Conservation (phyloP, 2,797 vertebrate species). For the Pseudochirops cupreus region DNA sequence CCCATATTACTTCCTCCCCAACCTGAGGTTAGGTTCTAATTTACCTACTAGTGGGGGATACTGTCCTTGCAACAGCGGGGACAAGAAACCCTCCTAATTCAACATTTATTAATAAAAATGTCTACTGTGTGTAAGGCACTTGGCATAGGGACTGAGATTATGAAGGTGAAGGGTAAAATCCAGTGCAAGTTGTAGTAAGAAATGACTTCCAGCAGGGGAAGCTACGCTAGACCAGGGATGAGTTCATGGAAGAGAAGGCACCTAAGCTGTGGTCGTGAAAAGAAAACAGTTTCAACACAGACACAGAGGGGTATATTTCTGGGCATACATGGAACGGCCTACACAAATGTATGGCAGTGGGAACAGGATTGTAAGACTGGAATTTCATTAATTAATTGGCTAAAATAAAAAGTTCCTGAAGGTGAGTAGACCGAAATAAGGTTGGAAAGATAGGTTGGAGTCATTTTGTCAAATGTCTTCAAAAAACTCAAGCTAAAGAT, state of each 20-base stretch:
- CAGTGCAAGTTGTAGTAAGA: not conserved
- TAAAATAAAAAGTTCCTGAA: not conserved
- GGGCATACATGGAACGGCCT: not conserved
- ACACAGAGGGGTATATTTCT: not conserved
- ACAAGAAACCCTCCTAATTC: constrained; percentile 51
- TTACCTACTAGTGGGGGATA: constrained; percentile 45
- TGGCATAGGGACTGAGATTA: not conserved
- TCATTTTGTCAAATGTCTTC: not conserved
- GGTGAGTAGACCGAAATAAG: not conserved
- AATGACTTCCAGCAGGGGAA: not conserved
- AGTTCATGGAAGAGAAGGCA: not conserved
- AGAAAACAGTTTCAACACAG: not conserved
- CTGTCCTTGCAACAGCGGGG: not conserved
- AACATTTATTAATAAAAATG: not conserved
- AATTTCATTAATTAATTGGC: not conserved
- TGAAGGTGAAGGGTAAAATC: not conserved
- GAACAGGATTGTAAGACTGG: not conserved
- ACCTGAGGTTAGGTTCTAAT: constrained; percentile 30
- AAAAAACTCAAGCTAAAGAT: not conserved
- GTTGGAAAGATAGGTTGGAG: not conserved
- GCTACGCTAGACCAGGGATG: not conserved
- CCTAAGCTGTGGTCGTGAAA: not conserved
- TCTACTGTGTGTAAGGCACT: not conserved
- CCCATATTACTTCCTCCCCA: constrained; percentile 34
- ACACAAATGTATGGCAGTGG: not conserved